Base-by-base conservation (phyloP, 2,113 vertebrate species). In the Balaeniceps rex region DNA sequence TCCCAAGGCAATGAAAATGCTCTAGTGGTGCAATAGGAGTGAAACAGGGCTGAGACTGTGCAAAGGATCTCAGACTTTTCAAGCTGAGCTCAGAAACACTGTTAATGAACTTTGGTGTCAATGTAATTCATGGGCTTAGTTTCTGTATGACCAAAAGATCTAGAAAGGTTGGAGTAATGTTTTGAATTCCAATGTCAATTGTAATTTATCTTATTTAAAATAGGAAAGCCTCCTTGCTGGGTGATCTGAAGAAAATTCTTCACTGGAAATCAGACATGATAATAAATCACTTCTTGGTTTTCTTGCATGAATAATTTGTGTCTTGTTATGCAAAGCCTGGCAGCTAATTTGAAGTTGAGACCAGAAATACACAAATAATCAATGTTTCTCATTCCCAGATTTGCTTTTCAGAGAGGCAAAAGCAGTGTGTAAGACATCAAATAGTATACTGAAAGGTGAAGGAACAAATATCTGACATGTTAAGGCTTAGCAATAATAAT, bases 191-290 rank as follows among this genome's bases (percentile, higher is more conserved):
- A 76, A 85, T 66, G 76, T 91, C 91, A 97, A 76, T 93, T 94
- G 49, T 79, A 96, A 95, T 97, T 97, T 91, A 91, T 95, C 91
- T 91, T 96, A 79, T 87, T 93, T 97, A 82, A 96, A 96, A 80
- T 12, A 84, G 63, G 74, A 94, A 96, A 93, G 38, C 77, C 93
- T 91, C 36, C 81, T 72, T 72, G 57, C 91, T 93, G 80, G 57
- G 40, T 76, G 65, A 87, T 94, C 49, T 87, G 89, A 82, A 82
- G 57, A 89, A 95, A 95, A 95, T 91, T 89, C 77, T 92, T 91
- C 87, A 47, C 49, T 89, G 88, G 34, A 82, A 91, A 91, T 74
- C 49, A 91, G 91, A 93, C 91, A 76, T 66, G 66, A 91, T 94
- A 97, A 95, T 91, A 94, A 97, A 96, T 97, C 93, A 96, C 88